Evolutionary conservation across 2,888 invertebrate species (phyloP).

Genomic region (Myathropa florea): DNA sequence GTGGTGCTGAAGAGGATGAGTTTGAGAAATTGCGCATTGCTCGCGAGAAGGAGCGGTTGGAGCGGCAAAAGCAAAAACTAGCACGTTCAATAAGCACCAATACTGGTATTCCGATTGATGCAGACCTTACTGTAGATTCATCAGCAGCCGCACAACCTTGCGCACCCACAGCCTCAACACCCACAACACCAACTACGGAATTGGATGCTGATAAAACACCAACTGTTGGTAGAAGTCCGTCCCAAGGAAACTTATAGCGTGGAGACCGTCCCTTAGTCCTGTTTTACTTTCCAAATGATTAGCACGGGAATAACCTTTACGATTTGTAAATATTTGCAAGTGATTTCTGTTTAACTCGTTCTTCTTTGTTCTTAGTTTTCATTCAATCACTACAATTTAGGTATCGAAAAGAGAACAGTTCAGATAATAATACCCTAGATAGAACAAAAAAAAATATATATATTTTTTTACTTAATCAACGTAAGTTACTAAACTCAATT

Average conservation of each 20-base stretch:
- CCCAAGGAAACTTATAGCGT: conserved; percentile 57
- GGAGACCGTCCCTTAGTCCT: conserved; percentile 53
- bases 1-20: conserved; percentile 83
- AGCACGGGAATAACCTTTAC: neutral
- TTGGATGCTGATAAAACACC: conserved; percentile 32
- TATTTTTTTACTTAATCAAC: conserved; percentile 26
- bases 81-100: conserved; percentile 82
- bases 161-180: conserved; percentile 41
- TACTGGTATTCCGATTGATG: conserved; percentile 74
- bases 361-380: neutral
- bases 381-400: conserved; percentile 3
- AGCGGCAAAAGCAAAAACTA: conserved; percentile 84
- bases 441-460: neutral
- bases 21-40: conserved; percentile 86
- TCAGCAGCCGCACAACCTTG: neutral
- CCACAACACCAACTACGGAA: conserved; percentile 6
- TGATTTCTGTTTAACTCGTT: conserved; percentile 14
- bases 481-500: conserved; percentile 5
- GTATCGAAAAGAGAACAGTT: conserved; percentile 11
- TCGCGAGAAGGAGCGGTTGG: conserved; percentile 86
- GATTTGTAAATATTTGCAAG: conserved; percentile 33
- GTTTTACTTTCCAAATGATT: conserved; percentile 66
- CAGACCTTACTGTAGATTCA: conserved; percentile 39
- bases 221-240: conserved; percentile 22
- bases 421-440: conserved; percentile 13